These are phyloP conservation scores for Acyrthosiphon pisum DNA, from an alignment of 1,140 invertebrate genomes.

Conservation along the genomic window DNA sequence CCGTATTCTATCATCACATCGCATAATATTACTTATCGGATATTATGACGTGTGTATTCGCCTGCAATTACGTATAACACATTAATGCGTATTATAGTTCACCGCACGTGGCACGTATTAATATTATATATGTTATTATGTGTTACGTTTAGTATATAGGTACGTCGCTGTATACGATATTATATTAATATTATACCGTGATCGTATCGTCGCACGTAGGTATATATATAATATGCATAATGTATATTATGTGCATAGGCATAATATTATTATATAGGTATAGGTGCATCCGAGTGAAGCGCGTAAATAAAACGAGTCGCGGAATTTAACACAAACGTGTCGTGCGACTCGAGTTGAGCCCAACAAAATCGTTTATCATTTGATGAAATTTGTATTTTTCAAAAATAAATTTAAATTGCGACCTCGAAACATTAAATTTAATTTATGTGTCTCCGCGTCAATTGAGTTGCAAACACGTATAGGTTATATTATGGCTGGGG, in stretches of 20 bases:
- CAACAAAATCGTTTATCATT: constrained; percentile 19
- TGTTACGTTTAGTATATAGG: no score
- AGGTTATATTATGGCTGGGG: no score
- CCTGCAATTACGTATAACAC: neutral
- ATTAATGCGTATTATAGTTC: neutral
- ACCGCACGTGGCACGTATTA: neutral
- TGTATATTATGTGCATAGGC: neutral
- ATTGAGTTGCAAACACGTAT: neutral
- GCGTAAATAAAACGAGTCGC: constrained; percentile 32
- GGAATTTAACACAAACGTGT: neutral
- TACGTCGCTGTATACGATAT: no score
- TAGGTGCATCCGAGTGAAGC: neutral
- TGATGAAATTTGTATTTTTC: constrained; percentile 22
- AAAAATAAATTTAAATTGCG: neutral
- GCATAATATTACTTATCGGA: no score
- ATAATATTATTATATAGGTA: no score
- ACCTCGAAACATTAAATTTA: constrained; percentile 22
- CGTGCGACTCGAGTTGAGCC: neutral
- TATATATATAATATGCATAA: no score
- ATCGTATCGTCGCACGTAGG: no score
- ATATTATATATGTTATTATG: no score
- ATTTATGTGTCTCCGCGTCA: constrained; percentile 37
- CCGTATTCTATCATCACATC: neutral
- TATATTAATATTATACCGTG: no score
- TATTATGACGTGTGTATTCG: neutral